Conservation (phyloP, 2,797 vertebrate genomes). For the Meda fulgida region DNA sequence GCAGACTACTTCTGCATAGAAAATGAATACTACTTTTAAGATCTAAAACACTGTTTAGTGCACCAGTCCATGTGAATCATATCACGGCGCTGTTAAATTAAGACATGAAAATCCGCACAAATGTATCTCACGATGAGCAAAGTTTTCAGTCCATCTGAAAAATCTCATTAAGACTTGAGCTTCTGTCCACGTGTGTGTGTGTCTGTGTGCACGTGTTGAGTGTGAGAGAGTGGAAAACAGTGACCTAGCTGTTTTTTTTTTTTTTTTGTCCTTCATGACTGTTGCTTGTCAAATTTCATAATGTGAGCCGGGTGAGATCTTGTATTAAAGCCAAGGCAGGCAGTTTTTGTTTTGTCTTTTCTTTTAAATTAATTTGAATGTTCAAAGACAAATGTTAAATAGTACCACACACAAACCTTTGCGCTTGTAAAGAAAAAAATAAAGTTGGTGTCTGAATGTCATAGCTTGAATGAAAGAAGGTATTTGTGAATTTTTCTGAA, state of each 20-base stretch:
- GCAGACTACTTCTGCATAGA: constrained; percentile 12
- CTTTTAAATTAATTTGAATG: background rate
- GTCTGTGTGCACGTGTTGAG: constrained; percentile 17
- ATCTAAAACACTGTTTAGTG: constrained; percentile 32
- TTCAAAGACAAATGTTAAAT: background rate
- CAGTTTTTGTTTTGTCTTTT: background rate
- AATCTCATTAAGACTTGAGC: constrained; percentile 39
- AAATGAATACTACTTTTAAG: background rate
- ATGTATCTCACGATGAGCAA: constrained; percentile 12
- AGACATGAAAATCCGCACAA: constrained; percentile 43
- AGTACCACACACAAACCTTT: constrained; percentile 2
- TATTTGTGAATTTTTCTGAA: background rate
- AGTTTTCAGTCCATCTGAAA: constrained; percentile 5
- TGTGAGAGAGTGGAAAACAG: constrained; percentile 13
- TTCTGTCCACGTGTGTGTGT: constrained; percentile 17
- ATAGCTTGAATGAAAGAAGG: constrained; percentile 10
- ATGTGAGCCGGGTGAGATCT: background rate
- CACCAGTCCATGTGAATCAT: constrained; percentile 31
- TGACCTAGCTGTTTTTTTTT: background rate
- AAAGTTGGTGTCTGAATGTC: background rate
- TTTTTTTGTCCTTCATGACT: background rate
- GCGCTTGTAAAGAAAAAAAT: background rate
- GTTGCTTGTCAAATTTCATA: background rate
- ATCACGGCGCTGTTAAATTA: constrained; percentile 56
- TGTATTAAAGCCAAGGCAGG: background rate